Percentiles rank a stretch among this genome's conserved stretches.
phyloP scores from a whole-genome alignment of 2,888 invertebrate species.

The Drosophila imparisetae region DNA sequence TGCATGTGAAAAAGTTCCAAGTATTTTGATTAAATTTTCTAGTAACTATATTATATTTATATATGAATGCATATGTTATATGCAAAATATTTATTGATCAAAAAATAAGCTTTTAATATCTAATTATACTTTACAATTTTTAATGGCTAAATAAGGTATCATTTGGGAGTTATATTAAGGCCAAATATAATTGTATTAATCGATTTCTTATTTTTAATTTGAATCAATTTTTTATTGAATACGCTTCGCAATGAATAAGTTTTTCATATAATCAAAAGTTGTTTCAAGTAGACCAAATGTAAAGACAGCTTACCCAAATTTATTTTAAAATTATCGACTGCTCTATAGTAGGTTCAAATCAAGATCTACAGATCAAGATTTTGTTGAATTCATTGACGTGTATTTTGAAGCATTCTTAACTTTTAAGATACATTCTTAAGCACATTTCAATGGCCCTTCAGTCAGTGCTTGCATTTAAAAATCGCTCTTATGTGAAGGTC shows the following conservation, averaged over 20 bases:
- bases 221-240: neutral
- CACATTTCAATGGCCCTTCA: neutral
- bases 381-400: neutral
- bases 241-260: neutral
- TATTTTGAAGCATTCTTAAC: neutral
- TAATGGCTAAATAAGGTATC: neutral
- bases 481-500: slow-evolving; percentile 21
- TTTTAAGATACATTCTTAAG: neutral
- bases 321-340: neutral
- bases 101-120: neutral
- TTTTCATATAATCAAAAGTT: neutral
- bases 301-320: neutral
- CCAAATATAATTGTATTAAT: neutral
- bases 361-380: neutral
- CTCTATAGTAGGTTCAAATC: neutral
- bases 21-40: neutral
- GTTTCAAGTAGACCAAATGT: neutral
- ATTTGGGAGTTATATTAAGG: neutral
- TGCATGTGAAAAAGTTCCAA: slow-evolving; percentile 12
- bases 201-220: neutral
- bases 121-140: neutral
- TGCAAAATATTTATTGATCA: neutral
- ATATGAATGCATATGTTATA: neutral
- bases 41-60: neutral
- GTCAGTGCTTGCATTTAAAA: neutral